These are phyloP conservation scores for Puntigrus tetrazona DNA, from an alignment of 2,113 vertebrate species.

Conservation along the genomic window DNA sequence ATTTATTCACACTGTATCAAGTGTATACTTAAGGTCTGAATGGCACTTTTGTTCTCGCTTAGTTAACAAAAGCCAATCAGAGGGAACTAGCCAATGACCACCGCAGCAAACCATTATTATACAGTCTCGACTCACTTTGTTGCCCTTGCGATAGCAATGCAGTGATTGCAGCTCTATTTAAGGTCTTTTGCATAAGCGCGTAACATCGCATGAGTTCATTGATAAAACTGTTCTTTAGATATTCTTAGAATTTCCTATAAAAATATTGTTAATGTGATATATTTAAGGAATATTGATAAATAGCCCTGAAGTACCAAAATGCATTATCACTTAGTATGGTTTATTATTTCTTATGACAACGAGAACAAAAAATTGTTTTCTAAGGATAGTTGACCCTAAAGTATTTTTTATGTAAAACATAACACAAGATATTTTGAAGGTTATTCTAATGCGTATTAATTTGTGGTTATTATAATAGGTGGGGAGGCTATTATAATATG, in stretches of 20 bases:
- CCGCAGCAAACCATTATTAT: background rate
- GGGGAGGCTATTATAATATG: background rate
- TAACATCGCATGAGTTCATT: background rate
- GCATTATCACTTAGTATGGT: background rate
- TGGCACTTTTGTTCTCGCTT: background rate
- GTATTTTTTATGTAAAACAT: background rate
- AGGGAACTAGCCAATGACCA: background rate
- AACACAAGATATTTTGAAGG: too few species aligned
- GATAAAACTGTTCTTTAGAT: slow-evolving; percentile 13
- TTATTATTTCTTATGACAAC: background rate
- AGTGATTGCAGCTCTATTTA: background rate
- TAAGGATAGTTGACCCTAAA: background rate
- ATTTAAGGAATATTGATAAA: slow-evolving; percentile 8
- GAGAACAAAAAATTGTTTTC: background rate
- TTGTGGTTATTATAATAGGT: too few species aligned
- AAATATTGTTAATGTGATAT: slow-evolving; percentile 11
- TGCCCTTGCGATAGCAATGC: background rate
- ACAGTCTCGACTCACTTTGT: background rate
- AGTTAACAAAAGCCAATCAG: background rate
- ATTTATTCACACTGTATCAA: background rate
- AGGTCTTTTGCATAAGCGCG: background rate
- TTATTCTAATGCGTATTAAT: too few species aligned
- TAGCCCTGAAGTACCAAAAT: background rate
- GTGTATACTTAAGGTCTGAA: background rate
- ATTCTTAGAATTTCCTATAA: slow-evolving; percentile 9